Evolutionary conservation across 2,888 invertebrate species (phyloP).

Genomic region (Idaea aversata): DNA sequence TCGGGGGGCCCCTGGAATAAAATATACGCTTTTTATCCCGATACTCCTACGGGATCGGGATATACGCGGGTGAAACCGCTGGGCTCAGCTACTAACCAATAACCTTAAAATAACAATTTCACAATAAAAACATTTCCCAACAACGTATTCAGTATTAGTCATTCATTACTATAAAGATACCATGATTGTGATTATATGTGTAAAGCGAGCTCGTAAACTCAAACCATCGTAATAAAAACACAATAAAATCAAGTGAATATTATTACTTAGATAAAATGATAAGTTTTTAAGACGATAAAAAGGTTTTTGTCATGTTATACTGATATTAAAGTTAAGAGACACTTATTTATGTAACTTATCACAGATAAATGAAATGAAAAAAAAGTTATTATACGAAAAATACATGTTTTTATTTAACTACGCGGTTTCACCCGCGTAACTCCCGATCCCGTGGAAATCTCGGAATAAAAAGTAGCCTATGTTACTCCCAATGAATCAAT

Average conservation of each 20-base stretch:
- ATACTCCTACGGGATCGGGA: no score
- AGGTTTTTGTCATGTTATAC: neutral
- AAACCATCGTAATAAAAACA: constrained; percentile 12
- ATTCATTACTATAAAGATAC: neutral
- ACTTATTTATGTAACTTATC: neutral
- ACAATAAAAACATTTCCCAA: neutral
- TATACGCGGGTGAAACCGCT: no score
- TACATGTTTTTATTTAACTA: neutral
- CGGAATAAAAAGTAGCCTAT: no score
- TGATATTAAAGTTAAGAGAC: neutral
- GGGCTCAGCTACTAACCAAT: no score
- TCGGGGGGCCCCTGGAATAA: no score
- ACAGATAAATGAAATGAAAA: neutral
- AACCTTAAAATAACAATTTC: neutral
- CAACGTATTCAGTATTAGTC: neutral
- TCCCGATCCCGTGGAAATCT: neutral
- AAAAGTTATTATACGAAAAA: neutral
- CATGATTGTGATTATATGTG: neutral
- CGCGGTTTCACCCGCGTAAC: neutral
- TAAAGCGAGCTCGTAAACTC: neutral
- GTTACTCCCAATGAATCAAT: no score
- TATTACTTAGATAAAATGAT: neutral
- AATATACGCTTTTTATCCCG: no score
- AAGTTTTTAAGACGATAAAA: neutral
- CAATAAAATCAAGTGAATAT: constrained; percentile 13